Conservation (phyloP, 1,140 invertebrate species). For the Ips typographus region DNA sequence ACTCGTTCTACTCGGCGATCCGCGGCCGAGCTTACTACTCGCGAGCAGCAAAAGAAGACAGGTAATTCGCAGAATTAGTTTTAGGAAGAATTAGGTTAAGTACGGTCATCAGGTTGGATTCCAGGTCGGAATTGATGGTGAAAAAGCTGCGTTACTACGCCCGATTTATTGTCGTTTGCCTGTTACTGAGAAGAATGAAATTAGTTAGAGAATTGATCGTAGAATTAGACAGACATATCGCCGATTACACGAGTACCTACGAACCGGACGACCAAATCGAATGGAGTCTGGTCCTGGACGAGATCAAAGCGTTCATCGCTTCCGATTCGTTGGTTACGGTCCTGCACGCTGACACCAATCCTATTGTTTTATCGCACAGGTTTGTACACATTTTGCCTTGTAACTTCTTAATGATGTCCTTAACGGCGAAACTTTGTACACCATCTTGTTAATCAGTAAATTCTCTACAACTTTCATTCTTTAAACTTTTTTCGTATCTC, state of each 20-base stretch:
- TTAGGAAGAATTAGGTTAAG: not conserved
- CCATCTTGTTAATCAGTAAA: no score
- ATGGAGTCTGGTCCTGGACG: slow-evolving; percentile 92
- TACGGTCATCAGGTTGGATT: slow-evolving; percentile 3
- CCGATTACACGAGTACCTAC: slow-evolving; percentile 92
- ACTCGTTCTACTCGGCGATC: slow-evolving; percentile 95
- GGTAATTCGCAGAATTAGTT: slow-evolving; percentile 53
- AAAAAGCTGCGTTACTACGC: slow-evolving; percentile 97
- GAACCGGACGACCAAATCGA: slow-evolving; percentile 96
- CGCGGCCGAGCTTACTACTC: slow-evolving; percentile 92
- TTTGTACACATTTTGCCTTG: slow-evolving; percentile 47
- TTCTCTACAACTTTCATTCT: no score
- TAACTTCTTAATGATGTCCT: not conserved
- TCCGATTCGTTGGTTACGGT: slow-evolving; percentile 88
- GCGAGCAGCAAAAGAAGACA: slow-evolving; percentile 89
- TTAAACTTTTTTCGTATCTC: no score
- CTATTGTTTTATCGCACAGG: slow-evolving; percentile 81
- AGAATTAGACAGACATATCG: slow-evolving; percentile 87
- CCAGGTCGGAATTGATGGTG: slow-evolving; percentile 90
- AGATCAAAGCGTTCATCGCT: slow-evolving; percentile 93
- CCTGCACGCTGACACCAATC: slow-evolving; percentile 82
- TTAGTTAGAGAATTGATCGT: slow-evolving; percentile 88
- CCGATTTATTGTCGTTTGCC: slow-evolving; percentile 94
- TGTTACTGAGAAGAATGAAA: slow-evolving; percentile 93
- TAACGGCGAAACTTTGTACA: no score